phyloP scores from a whole-genome alignment of 1,140 invertebrate species.

The Bombus balteatus region DNA sequence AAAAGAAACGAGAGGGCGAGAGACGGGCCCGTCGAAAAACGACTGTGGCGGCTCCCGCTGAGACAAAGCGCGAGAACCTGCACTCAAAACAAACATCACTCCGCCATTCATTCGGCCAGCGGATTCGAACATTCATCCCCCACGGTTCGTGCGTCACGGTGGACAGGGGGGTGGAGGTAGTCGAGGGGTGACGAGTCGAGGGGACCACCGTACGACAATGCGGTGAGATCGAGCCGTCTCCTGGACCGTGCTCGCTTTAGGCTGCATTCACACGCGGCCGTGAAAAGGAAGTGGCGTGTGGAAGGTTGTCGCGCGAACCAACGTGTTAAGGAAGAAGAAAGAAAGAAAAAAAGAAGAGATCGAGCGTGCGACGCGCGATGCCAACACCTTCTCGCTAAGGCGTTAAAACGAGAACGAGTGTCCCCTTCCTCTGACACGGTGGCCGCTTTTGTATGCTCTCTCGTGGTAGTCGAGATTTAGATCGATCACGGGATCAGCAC shows the following conservation, averaged over 20 bases:
- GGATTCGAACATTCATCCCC: conserved; percentile 72
- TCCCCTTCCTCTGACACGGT: conserved; percentile 5
- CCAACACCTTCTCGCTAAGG: conserved; percentile 66
- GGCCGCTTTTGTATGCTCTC: conserved; percentile 36
- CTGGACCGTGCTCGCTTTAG: conserved; percentile 56
- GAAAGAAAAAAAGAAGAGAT: conserved; percentile 48
- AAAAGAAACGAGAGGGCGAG: background rate
- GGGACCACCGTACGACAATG: conserved; percentile 66
- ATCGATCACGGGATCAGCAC: conserved; percentile 35
- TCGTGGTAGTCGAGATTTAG: conserved; percentile 34
- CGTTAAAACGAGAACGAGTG: conserved; percentile 51
- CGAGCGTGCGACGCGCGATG: conserved; percentile 67
- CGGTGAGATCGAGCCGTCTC: conserved; percentile 68
- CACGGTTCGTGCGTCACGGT: conserved; percentile 23
- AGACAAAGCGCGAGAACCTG: conserved; percentile 79
- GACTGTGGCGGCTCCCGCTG: conserved; percentile 69
- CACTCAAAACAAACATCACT: conserved; percentile 82
- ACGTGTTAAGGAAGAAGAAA: background rate
- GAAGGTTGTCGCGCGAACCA: conserved; percentile 41
- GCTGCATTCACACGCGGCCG: conserved; percentile 72
- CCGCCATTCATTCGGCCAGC: conserved; percentile 71
- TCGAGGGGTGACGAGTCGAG: conserved; percentile 28
- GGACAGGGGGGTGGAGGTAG: background rate
- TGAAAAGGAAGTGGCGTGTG: conserved; percentile 72
- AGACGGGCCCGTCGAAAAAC: conserved; percentile 28